Base-by-base conservation (phyloP, 2,888 invertebrate genomes). In the Agonopterix subpropinquella region DNA sequence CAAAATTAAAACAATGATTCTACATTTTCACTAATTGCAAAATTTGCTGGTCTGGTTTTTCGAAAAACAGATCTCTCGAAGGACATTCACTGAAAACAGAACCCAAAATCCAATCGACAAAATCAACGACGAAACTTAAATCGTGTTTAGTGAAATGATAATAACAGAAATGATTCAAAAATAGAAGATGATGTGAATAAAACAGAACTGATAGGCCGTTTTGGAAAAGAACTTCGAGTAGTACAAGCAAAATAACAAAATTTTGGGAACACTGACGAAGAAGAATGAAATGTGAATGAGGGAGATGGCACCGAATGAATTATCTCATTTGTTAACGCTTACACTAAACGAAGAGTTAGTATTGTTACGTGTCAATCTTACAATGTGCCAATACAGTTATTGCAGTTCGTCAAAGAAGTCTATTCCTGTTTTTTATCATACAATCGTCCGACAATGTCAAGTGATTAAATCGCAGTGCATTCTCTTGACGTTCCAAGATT, bases 41-140 rank as follows among this genome's bases (percentile, higher is more conserved):
- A 68, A 73, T 64, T 70, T 72, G 68, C 71, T 70, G 59, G 67
- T 78, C 71, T 74, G 75, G 80, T 78, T 80, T 39, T 79, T 82
- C 84, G 80, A 69, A 80, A 78, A 85, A 85, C 82, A 80, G 89
- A 89, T 89, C 89, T 89, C 89, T 89, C 89, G 89, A 89, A 89
- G 88, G 86, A 82, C 77, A 83, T 73, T 76, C 73, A 83, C 82
- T 80, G 70, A 80, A 82, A 80, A 65, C 37, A 49, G 69, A 74
- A 77, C 65, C 56, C 57, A 70, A 73, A 70, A 62, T 57, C 55
- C 54, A 62, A 61, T 65, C 58, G 44, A 68, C 61, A 73, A 63
- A 64, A 59, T 47, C 64, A 70, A 73, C 57, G 57, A 61, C 61
- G 52, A 59, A 76, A 73, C 67, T 59, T 61, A 74, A 65, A 69